Conservation (phyloP, 2,113 vertebrate genomes). For the Patagioenas fasciata region DNA sequence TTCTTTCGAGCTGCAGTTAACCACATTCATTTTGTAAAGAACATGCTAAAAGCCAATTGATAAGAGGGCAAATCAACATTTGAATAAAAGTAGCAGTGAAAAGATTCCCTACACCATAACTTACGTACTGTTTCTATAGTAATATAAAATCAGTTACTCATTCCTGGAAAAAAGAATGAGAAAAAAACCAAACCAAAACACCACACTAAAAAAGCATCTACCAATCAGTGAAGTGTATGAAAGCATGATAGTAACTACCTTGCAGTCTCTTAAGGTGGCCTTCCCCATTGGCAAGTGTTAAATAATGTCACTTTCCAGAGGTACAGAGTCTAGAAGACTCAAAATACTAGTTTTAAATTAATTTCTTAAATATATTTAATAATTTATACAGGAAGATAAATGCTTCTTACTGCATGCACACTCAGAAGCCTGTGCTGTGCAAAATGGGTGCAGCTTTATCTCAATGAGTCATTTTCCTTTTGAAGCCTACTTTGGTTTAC, state of each 20-base stretch:
- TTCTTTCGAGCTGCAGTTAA: not conserved
- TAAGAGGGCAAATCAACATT: not conserved
- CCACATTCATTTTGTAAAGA: not conserved
- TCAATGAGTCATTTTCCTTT: not conserved
- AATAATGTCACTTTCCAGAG: not conserved
- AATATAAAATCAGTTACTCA: not conserved
- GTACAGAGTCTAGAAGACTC: not conserved
- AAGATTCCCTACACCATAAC: not conserved
- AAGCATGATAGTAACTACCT: not conserved
- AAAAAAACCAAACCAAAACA: not conserved
- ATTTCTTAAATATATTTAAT: not conserved
- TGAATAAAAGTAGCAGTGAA: not conserved
- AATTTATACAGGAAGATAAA: not conserved
- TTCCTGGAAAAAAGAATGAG: not conserved
- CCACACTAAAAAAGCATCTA: not conserved
- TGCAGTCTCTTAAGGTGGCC: not conserved
- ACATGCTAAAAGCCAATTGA: not conserved
- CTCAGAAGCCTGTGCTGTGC: not conserved
- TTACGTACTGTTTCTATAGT: not conserved
- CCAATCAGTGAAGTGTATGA: not conserved
- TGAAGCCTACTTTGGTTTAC: not conserved
- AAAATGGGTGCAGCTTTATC: not conserved
- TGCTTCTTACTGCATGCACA: not conserved
- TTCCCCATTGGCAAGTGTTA: not conserved
- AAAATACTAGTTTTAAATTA: not conserved